phyloP scores from a whole-genome alignment of 2,888 invertebrate species.

The Pristionchus entomophagus region DNA sequence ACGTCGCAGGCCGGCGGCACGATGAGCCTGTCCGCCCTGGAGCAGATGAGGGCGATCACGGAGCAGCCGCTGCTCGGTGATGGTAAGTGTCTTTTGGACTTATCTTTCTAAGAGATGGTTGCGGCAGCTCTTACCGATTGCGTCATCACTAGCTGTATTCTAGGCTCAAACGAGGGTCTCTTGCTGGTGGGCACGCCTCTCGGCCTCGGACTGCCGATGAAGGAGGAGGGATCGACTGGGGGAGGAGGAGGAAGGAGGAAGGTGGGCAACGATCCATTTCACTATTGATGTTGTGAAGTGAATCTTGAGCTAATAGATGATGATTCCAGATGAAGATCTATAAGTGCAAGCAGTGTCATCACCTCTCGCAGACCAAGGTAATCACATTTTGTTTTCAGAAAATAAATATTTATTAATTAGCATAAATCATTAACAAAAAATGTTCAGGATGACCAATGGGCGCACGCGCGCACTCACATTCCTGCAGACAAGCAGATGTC shows the following conservation, averaged over 20 bases:
- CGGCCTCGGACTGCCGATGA: background rate
- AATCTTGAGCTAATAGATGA: background rate
- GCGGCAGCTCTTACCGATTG: background rate
- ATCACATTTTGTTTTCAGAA: background rate
- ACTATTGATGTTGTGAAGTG: background rate
- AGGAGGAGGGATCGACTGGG: constrained; percentile 51
- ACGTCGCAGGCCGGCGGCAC: background rate
- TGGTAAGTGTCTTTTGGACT: background rate
- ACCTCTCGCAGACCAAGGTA: constrained; percentile 85
- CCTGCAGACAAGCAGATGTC: constrained; percentile 91
- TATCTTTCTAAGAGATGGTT: background rate
- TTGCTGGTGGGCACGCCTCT: constrained; percentile 81
- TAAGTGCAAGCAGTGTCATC: constrained; percentile 93
- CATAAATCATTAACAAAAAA: background rate
- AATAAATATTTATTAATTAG: background rate
- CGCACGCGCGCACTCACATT: constrained; percentile 90
- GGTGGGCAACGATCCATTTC: background rate
- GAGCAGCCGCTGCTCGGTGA: constrained; percentile 79
- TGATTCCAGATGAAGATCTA: constrained; percentile 83
- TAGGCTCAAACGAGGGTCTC: background rate
- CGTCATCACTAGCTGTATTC: background rate
- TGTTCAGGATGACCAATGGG: constrained; percentile 87
- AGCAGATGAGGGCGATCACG: constrained; percentile 79
- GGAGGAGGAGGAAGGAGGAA: constrained; percentile 66
- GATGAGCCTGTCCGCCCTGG: constrained; percentile 64